Base-by-base conservation (phyloP, 2,113 vertebrate species). In the Emberiza fucata region DNA sequence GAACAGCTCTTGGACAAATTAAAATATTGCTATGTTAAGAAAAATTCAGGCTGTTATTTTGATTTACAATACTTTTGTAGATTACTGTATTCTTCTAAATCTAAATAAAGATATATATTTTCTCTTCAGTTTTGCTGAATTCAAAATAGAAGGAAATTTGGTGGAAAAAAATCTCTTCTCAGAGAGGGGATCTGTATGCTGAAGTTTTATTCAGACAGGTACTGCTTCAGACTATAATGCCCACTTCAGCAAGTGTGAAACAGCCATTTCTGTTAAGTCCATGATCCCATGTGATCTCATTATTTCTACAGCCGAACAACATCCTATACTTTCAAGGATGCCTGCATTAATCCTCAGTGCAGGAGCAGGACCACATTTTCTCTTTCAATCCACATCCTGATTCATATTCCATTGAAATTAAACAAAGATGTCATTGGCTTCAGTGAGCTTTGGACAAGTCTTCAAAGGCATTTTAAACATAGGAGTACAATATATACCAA, bases 391-490 rank as follows among this genome's bases (percentile, higher is more conserved):
- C 37, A 72, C n/a, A 76, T 92, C 54, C 45, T 84, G 83, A 65
- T 44, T 66, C 17, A 13, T 86, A 79, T 51, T 81, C 65, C 45
- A 39, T 3, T 65, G 56, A 95, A 95, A 92, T 92, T 71, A 96
- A 94, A 96, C 28, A 94, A 88, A 94, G 76, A 86, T 89, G 53
- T 81, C 60, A 68, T 68, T 71, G 69, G 77, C 69, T 91, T 91
- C 84, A 73, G n/a, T 65, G 69, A 75, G 37, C 57, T 79, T 86
- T 87, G 81, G 53, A 64, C 0, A 0, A 69, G 53, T 68, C 73
- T 89, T 91, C 70, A 95, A 91, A 89, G 63, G 37, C 48, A 91
- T 65, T 84, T 87, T 87, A 89, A 89, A 57, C 40, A 54, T 42
- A 76, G 20, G 37, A 85, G 75, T 88, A 64, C 39, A 90, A 68